These are phyloP conservation scores for Hydroisotoma schaefferi DNA, from an alignment of 2,888 invertebrate genomes.

Conservation along the genomic window DNA sequence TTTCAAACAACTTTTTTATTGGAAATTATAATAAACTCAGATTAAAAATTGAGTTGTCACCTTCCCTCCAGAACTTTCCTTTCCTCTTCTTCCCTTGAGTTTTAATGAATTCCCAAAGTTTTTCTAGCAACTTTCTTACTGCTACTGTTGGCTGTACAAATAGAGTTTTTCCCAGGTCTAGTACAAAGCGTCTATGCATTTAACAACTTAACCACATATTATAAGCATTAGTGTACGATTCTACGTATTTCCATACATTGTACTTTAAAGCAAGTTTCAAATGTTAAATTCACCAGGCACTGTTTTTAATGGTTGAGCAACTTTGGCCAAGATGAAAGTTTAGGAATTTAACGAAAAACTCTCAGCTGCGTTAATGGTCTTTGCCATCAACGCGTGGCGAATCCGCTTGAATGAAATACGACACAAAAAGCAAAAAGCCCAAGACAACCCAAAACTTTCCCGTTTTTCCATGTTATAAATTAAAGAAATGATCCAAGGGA, in stretches of 20 bases:
- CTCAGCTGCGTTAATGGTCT: conserved; percentile 2
- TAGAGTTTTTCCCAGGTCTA: background rate
- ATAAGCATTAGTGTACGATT: too few species aligned
- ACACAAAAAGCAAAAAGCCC: conserved; percentile 5
- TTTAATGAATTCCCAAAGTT: too few species aligned
- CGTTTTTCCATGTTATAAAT: background rate
- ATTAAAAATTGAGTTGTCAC: conserved; percentile 1
- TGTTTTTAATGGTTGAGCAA: background rate
- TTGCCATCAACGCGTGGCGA: conserved; percentile 6
- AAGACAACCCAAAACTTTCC: background rate
- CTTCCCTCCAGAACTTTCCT: background rate
- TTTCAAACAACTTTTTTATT: background rate
- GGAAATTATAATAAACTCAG: background rate
- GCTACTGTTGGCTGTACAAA: too few species aligned
- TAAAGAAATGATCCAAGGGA: conserved; percentile 2
- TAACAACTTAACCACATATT: too few species aligned
- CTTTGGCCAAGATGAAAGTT: background rate
- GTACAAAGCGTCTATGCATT: too few species aligned
- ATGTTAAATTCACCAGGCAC: background rate
- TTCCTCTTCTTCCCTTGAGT: background rate
- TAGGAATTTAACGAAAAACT: background rate
- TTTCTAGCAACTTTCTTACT: too few species aligned
- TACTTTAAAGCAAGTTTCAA: too few species aligned
- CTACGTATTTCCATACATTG: too few species aligned
- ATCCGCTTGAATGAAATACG: conserved; percentile 2